These are phyloP conservation scores for Psilanteris sp. DNA, from an alignment of 1,140 invertebrate species.

Conservation along the genomic window DNA sequence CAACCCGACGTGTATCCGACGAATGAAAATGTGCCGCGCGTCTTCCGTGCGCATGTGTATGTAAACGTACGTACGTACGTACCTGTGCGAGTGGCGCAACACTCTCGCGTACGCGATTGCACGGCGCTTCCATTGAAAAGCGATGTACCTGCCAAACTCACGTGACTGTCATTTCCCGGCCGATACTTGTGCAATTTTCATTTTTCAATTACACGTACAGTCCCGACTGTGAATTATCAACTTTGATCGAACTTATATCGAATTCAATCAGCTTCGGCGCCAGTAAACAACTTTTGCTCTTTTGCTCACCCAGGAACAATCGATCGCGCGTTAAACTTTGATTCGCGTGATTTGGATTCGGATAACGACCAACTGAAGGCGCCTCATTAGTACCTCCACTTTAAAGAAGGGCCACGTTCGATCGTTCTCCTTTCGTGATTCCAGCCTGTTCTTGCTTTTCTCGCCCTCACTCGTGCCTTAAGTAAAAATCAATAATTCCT, in stretches of 20 bases:
- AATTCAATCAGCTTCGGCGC: constrained; percentile 21
- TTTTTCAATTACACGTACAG: constrained; percentile 17
- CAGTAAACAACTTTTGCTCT: constrained; percentile 27
- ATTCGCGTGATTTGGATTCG: constrained; percentile 47
- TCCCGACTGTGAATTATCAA: neutral
- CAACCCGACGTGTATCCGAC: constrained; percentile 56
- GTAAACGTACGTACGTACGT: constrained; percentile 4
- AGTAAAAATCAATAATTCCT: constrained; percentile 80
- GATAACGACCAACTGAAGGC: constrained; percentile 42
- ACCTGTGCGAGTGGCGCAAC: constrained; percentile 14
- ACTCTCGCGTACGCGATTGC: constrained; percentile 7
- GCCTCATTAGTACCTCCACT: constrained; percentile 57
- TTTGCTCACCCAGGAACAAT: constrained; percentile 25
- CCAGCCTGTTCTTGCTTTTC: constrained; percentile 55
- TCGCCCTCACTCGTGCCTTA: constrained; percentile 72
- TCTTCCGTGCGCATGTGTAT: constrained; percentile 7
- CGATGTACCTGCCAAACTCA: constrained; percentile 45
- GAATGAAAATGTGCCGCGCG: constrained; percentile 64
- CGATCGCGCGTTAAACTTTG: constrained; percentile 34
- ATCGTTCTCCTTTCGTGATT: constrained; percentile 49
- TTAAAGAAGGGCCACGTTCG: constrained; percentile 53
- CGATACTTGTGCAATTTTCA: constrained; percentile 18
- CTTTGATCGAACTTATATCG: constrained; percentile 17
- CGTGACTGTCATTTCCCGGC: constrained; percentile 18
- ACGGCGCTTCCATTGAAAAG: constrained; percentile 39